Percentiles rank a stretch among this genome's conserved stretches.
These are phyloP conservation scores for Syrphus vitripennis DNA, from an alignment of 2,888 invertebrate genomes.

Conservation along the genomic window DNA sequence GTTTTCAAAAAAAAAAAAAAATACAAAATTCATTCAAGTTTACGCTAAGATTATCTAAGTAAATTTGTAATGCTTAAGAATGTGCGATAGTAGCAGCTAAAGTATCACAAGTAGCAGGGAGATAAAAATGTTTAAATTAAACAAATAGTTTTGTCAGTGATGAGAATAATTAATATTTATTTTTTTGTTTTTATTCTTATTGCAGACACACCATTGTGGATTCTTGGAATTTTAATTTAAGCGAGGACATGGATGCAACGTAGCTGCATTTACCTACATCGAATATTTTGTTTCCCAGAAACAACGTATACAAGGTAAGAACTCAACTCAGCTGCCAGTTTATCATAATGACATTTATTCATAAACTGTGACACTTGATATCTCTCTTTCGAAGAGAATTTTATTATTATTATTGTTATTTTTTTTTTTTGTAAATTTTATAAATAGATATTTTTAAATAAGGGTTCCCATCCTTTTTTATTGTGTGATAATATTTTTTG, in stretches of 20 bases:
- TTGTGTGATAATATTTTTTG: neutral
- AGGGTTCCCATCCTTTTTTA: neutral
- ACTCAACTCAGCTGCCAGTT: neutral
- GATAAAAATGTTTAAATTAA: constrained; percentile 45
- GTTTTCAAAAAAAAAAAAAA: neutral
- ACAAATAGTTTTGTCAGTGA: constrained; percentile 27
- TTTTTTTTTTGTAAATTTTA: neutral
- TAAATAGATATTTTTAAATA: neutral
- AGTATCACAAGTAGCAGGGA: constrained; percentile 19
- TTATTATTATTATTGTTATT: too few species aligned
- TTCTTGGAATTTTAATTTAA: constrained; percentile 19
- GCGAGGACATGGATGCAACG: constrained; percentile 66
- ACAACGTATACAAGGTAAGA: constrained; percentile 58
- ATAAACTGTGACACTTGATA: constrained; percentile 7
- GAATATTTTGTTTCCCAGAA: constrained; percentile 46
- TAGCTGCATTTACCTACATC: constrained; percentile 41
- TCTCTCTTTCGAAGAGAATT: neutral
- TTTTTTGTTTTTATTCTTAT: neutral
- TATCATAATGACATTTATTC: neutral
- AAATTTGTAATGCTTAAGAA: constrained; percentile 37
- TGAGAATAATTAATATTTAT: neutral
- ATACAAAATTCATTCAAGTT: neutral
- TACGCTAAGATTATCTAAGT: constrained; percentile 51
- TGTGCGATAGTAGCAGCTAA: constrained; percentile 37
- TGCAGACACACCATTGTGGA: constrained; percentile 19